A percentile compares a stretch with the other conserved stretches of the same genome.
Conservation (phyloP, 2,113 vertebrate genomes). For the Pterophyllum scalare region DNA sequence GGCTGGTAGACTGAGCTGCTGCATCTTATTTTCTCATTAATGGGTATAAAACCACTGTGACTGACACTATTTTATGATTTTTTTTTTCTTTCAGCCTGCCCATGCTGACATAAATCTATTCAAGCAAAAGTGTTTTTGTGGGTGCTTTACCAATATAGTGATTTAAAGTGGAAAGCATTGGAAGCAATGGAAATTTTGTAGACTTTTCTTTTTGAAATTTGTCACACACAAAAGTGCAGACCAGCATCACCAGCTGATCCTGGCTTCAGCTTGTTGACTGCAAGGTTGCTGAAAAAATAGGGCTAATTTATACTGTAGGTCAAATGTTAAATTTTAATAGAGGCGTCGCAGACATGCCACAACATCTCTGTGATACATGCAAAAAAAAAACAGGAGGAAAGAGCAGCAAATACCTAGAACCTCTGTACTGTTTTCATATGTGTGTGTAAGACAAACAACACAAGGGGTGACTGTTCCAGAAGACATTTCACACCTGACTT, state of each 20-base stretch:
- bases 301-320: background rate
- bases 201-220: background rate
- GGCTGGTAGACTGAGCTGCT: background rate
- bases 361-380: background rate
- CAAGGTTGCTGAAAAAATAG: background rate
- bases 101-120: background rate
- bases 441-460: slow-evolving; percentile 1
- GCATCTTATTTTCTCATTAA: background rate
- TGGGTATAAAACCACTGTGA: background rate
- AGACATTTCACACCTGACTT: background rate
- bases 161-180: background rate
- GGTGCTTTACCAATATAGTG: background rate
- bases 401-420: background rate
- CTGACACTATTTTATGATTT: background rate
- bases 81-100: background rate
- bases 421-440: background rate
- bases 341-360: background rate
- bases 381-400: background rate
- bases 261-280: background rate
- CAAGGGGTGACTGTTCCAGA: background rate
- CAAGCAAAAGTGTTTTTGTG: background rate
- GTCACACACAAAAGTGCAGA: background rate
- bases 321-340: background rate
- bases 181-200: background rate
- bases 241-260: background rate